These are phyloP conservation scores for Acromyrmex heyeri DNA, from an alignment of 1,140 invertebrate species.

Conservation along the genomic window DNA sequence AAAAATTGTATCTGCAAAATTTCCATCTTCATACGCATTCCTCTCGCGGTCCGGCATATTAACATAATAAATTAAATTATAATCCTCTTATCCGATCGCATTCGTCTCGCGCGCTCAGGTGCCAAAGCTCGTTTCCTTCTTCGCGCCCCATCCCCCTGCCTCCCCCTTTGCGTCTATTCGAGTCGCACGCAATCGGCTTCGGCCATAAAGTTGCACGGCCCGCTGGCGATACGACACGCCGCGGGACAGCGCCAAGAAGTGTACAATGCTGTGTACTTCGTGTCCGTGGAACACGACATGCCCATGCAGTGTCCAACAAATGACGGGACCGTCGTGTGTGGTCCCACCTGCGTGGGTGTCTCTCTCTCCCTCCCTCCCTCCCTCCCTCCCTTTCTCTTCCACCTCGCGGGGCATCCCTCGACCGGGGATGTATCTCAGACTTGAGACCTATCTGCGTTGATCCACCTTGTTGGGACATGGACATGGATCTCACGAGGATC, in stretches of 20 bases:
- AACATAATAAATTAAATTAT: constrained; percentile 62
- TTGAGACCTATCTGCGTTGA: constrained; percentile 65
- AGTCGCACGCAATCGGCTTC: constrained; percentile 81
- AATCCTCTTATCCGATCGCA: constrained; percentile 52
- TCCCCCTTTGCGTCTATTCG: constrained; percentile 70
- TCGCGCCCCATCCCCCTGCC: constrained; percentile 16
- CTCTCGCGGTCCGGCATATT: constrained; percentile 23
- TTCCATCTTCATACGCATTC: neutral
- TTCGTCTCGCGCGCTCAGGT: constrained; percentile 49
- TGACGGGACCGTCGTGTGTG: constrained; percentile 86
- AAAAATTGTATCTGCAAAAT: neutral
- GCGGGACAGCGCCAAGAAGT: constrained; percentile 81
- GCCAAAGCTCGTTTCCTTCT: constrained; percentile 32
- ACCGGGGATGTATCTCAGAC: constrained; percentile 44
- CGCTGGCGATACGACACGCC: constrained; percentile 79
- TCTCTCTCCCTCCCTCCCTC: constrained; percentile 54
- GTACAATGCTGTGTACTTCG: constrained; percentile 81
- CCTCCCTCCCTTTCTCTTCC: constrained; percentile 46
- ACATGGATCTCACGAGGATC: constrained; percentile 72
- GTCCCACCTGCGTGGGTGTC: constrained; percentile 85
- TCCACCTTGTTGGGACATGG: constrained; percentile 67
- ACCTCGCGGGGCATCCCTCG: constrained; percentile 39
- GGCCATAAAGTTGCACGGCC: constrained; percentile 80
- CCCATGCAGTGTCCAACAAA: constrained; percentile 84
- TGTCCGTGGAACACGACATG: constrained; percentile 82